These are phyloP conservation scores for Gadus macrocephalus DNA, from an alignment of 2,113 vertebrate genomes.

Conservation along the genomic window DNA sequence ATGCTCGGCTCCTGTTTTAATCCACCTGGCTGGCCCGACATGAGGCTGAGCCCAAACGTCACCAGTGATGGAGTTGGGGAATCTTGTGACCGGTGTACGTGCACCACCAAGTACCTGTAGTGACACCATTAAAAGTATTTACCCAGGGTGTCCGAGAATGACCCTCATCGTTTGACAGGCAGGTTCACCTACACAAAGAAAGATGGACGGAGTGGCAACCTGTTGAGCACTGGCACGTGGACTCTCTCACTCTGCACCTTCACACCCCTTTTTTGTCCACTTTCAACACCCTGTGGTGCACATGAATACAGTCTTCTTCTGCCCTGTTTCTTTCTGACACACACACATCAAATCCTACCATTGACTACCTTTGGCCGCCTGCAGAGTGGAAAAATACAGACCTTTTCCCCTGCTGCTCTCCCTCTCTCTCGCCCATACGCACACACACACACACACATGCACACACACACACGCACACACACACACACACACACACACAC, in stretches of 20 bases:
- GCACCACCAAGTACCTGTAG: background rate
- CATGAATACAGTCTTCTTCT: background rate
- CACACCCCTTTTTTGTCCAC: background rate
- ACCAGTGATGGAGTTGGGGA: no score
- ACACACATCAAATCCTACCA: background rate
- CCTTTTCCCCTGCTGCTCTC: background rate
- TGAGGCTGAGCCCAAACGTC: no score
- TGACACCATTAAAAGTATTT: slow-evolving; percentile 6
- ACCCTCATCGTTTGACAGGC: no score
- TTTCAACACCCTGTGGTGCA: background rate
- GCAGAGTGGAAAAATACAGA: background rate
- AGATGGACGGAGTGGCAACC: slow-evolving; percentile 8
- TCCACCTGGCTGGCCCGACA: no score
- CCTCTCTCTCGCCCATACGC: background rate
- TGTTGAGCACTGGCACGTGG: slow-evolving; percentile 17
- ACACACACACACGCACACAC: background rate
- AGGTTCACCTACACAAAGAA: background rate
- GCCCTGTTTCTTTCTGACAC: background rate
- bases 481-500: no score
- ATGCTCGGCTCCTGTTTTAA: no score
- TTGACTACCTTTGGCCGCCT: slow-evolving; percentile 4
- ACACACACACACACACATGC: background rate
- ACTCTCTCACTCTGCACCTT: slow-evolving; percentile 7
- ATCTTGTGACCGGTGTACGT: background rate
- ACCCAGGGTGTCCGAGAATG: no score